Evolutionary conservation across 2,888 invertebrate species (phyloP).

Genomic region (Ctena decussata): DNA sequence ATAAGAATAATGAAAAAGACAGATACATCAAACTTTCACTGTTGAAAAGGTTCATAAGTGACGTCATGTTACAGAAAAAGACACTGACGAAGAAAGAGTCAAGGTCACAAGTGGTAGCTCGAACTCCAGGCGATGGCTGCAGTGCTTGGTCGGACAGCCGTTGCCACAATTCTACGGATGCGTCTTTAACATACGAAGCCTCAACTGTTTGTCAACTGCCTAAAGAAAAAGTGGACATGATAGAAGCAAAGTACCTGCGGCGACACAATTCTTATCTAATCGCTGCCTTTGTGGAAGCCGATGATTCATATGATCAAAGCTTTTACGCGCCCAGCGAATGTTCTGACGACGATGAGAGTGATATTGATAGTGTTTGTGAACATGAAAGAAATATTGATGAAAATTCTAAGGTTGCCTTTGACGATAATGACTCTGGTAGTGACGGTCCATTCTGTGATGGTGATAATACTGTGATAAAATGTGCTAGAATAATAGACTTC

Average conservation of each 20-base stretch:
- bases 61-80: background rate
- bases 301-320: background rate
- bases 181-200: too few species aligned
- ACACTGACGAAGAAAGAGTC: background rate
- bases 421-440: background rate
- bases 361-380: slow-evolving; percentile 36
- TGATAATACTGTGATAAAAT: background rate
- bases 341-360: slow-evolving; percentile 25
- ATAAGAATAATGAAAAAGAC: background rate
- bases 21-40: background rate
- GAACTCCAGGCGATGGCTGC: background rate
- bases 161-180: too few species aligned
- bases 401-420: background rate
- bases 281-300: background rate
- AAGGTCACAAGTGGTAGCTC: background rate
- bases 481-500: background rate
- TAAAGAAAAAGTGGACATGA: too few species aligned
- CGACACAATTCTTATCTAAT: background rate
- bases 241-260: too few species aligned
- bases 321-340: too few species aligned
- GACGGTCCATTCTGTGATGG: background rate
- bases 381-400: slow-evolving; percentile 41
- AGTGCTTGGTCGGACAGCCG: too few species aligned
- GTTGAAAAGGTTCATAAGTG: background rate
- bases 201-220: too few species aligned